Conservation (phyloP, 2,113 vertebrate species). For the Ornithorhynchus anatinus region DNA sequence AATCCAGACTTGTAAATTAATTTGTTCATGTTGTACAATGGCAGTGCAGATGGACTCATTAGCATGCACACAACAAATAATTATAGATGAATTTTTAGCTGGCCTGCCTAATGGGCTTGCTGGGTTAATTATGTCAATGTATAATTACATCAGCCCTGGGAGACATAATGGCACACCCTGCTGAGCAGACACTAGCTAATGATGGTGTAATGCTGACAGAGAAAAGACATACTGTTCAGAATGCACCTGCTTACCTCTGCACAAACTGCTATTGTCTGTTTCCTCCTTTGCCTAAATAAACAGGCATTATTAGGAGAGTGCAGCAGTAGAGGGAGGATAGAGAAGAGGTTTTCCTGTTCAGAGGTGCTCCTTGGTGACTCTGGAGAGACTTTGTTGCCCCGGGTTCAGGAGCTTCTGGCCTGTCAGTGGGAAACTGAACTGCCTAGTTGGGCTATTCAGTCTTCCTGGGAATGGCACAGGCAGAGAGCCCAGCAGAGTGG, state of each 20-base stretch:
- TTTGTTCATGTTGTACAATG: conserved; percentile 99
- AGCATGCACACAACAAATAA: conserved; percentile 99
- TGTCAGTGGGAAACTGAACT: not conserved
- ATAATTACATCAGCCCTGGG: conserved; percentile 99
- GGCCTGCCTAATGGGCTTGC: conserved; percentile 99
- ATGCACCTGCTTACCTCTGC: conserved; percentile 89
- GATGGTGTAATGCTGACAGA: conserved; percentile 88
- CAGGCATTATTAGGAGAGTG: not conserved
- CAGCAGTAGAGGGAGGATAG: not conserved
- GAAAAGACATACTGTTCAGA: conserved; percentile 76
- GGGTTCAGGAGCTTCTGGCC: not conserved
- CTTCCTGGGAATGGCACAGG: not conserved
- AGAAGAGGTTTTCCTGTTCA: not conserved
- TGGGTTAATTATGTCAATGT: conserved; percentile 99
- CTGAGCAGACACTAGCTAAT: conserved; percentile 93
- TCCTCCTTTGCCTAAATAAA: conserved; percentile 39
- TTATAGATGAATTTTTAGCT: conserved; percentile 97
- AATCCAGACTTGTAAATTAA: conserved; percentile 99
- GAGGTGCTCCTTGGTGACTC: not conserved
- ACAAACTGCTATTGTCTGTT: conserved; percentile 56
- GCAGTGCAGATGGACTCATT: conserved; percentile 99
- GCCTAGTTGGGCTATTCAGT: not conserved
- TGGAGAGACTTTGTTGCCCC: not conserved
- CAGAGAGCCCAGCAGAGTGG: not conserved
- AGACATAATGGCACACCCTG: conserved; percentile 91